Evolutionary conservation across 2,113 vertebrate species (phyloP).

Genomic region (Rhadina sibilatrix): DNA sequence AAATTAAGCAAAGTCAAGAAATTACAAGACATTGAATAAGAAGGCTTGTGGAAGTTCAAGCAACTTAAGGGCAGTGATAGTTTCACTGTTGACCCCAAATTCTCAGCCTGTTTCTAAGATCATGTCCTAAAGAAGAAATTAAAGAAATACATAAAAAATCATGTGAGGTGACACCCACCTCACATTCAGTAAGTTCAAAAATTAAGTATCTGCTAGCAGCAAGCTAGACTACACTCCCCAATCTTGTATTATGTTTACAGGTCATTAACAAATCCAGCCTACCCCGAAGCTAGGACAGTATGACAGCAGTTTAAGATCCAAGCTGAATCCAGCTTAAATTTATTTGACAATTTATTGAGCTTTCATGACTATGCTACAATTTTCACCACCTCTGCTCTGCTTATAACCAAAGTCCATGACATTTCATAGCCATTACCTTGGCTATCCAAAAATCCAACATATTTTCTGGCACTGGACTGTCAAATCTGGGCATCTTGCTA

Average conservation of each 20-base stretch:
- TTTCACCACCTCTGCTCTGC: neutral
- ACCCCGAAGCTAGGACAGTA: neutral
- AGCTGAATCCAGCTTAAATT: neutral
- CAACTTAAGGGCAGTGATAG: neutral
- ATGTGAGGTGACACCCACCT: neutral
- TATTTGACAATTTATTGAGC: neutral
- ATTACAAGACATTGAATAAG: neutral
- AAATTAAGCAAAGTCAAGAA: neutral
- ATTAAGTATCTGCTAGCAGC: neutral
- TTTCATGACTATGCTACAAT: neutral
- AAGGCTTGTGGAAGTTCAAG: neutral
- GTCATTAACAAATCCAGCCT: neutral
- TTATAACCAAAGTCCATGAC: neutral
- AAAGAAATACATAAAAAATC: neutral
- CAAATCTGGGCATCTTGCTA: neutral
- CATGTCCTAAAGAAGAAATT: neutral
- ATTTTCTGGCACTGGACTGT: neutral
- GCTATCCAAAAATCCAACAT: neutral
- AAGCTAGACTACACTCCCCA: neutral
- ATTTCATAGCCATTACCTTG: neutral
- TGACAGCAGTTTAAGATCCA: neutral
- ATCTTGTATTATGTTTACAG: neutral
- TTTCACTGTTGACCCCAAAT: neutral
- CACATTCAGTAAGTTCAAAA: neutral
- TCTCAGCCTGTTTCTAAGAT: neutral